Evolutionary conservation across 2,113 vertebrate genomes (phyloP).

Genomic region (Sander lucioperca): DNA sequence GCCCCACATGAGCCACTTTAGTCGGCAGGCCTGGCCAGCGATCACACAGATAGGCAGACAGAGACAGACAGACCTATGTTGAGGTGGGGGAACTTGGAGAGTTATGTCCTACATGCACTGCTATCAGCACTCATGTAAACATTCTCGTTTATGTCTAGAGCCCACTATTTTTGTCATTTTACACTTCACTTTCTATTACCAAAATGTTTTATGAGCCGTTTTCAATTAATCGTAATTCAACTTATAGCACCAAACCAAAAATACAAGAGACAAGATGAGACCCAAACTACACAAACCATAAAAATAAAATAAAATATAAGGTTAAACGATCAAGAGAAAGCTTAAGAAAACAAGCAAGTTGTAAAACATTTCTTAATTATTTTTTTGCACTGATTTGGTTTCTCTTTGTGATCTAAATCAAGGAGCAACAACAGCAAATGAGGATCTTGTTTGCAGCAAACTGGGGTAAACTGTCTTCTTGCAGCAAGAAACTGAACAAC

Average conservation of each 20-base stretch:
- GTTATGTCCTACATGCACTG: conserved; percentile 34
- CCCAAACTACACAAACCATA: background rate
- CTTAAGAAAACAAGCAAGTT: background rate
- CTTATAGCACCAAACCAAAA: background rate
- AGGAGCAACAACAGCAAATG: background rate
- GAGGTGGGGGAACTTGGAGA: conserved; percentile 30
- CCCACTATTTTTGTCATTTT: conserved; percentile 7
- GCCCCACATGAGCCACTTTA: conserved; percentile 73
- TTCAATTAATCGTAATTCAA: background rate
- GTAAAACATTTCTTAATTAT: background rate
- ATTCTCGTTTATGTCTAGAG: background rate
- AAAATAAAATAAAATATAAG: too few relatives aligned
- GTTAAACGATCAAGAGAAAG: background rate
- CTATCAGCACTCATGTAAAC: conserved; percentile 38
- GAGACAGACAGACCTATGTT: conserved; percentile 53
- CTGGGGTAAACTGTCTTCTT: background rate
- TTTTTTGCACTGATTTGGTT: background rate
- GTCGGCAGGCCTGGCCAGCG: conserved; percentile 70
- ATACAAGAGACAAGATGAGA: background rate
- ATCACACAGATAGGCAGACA: conserved; percentile 70
- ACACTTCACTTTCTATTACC: background rate
- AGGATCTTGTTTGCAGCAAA: background rate
- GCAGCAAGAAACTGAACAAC: background rate
- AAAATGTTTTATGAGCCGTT: background rate
- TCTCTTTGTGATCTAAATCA: background rate